A percentile compares a stretch with the other conserved stretches of the same genome.
Evolutionary conservation across 2,888 invertebrate genomes (phyloP).

Genomic region (Epirrhoe alternata): DNA sequence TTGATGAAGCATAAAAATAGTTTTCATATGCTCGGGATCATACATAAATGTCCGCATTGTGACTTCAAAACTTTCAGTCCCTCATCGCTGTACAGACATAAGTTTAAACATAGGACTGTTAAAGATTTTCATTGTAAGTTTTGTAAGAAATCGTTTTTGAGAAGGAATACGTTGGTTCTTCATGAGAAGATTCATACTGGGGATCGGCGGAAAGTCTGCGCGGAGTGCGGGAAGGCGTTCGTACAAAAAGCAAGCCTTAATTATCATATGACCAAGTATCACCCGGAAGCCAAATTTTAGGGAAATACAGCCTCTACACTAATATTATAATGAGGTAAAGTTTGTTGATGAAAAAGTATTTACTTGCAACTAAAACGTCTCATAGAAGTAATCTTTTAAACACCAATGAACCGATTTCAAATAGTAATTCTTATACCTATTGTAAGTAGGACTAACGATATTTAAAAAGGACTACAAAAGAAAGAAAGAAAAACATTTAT

Average conservation of each 20-base stretch:
- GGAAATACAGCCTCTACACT: not conserved
- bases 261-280: slow-evolving; percentile 77
- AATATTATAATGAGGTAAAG: too few species aligned
- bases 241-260: slow-evolving; percentile 78
- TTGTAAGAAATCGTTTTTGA: slow-evolving; percentile 74
- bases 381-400: too few species aligned
- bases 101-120: slow-evolving; percentile 64
- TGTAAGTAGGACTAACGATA: too few species aligned
- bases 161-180: slow-evolving; percentile 61
- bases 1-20: slow-evolving; percentile 14
- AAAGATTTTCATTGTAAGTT: slow-evolving; percentile 74
- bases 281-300: slow-evolving; percentile 65
- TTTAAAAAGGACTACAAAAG: too few species aligned
- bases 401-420: too few species aligned
- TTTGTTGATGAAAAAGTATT: too few species aligned
- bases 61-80: slow-evolving; percentile 22
- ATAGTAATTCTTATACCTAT: too few species aligned
- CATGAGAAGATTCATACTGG: slow-evolving; percentile 77
- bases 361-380: too few species aligned
- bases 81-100: slow-evolving; percentile 24
- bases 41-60: slow-evolving; percentile 36
- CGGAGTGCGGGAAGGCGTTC: slow-evolving; percentile 72
- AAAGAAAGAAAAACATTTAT: too few species aligned
- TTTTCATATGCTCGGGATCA: slow-evolving; percentile 35
- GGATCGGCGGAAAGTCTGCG: slow-evolving; percentile 69